phyloP scores from a whole-genome alignment of 2,113 vertebrate species.

The Sorex araneus region DNA sequence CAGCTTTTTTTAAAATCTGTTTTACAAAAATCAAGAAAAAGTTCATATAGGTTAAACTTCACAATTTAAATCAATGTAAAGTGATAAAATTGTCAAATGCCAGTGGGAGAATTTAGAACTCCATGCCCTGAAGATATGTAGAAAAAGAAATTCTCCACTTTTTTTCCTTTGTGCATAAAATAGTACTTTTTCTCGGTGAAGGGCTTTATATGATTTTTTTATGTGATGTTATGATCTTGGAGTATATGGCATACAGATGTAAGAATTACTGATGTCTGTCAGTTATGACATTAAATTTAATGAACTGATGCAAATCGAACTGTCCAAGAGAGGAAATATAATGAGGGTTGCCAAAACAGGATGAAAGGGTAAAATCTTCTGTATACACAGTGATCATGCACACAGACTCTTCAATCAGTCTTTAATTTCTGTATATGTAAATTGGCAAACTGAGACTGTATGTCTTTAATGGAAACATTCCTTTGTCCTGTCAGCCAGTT shows the following conservation, averaged over 20 bases:
- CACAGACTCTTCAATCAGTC: slow-evolving; percentile 4
- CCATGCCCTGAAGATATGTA: neutral
- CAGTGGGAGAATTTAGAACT: neutral
- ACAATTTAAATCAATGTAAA: neutral
- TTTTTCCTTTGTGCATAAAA: slow-evolving; percentile 9
- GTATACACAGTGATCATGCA: neutral
- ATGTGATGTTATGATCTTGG: neutral
- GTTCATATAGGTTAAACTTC: neutral
- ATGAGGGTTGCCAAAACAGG: slow-evolving; percentile 35
- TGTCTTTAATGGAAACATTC: slow-evolving; percentile 74
- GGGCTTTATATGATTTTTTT: neutral
- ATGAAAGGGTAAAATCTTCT: neutral
- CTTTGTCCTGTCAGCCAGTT: slow-evolving; percentile 77
- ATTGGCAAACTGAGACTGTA: slow-evolving; percentile 15
- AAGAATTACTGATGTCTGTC: neutral
- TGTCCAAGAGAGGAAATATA: slow-evolving; percentile 7
- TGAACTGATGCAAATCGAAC: slow-evolving; percentile 3
- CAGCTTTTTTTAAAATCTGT: slow-evolving; percentile 22
- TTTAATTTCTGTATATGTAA: slow-evolving; percentile 66
- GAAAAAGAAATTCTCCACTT: neutral
- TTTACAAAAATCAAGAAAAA: neutral
- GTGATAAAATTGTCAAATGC: neutral
- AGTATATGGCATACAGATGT: neutral
- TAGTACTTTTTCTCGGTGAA: slow-evolving; percentile 12
- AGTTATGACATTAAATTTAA: neutral